Conservation (phyloP, 2,888 invertebrate genomes). For the Athrips mouffetella region DNA sequence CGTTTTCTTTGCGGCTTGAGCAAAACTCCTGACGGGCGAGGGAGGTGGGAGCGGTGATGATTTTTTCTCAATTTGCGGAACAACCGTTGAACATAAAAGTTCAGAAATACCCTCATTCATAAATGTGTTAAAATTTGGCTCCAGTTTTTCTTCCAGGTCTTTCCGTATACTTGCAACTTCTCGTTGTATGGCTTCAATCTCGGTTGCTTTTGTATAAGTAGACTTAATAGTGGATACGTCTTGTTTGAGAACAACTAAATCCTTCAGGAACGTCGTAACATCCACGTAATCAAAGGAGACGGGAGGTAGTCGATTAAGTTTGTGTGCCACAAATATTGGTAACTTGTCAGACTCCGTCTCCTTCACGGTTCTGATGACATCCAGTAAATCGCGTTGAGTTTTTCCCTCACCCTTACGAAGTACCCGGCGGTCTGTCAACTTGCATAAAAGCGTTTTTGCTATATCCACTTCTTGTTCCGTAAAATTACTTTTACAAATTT, state of each 20-base stretch:
- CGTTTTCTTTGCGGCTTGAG: too few species aligned
- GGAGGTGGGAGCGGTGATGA: too few species aligned
- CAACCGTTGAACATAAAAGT: too few species aligned
- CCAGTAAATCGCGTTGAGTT: conserved; percentile 10
- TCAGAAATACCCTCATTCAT: too few species aligned
- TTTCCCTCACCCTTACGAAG: conserved; percentile 16
- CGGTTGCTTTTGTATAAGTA: neutral
- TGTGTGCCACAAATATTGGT: conserved; percentile 19
- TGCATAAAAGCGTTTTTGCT: neutral
- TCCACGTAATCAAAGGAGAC: conserved; percentile 21
- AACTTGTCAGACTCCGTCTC: conserved; percentile 16
- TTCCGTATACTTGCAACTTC: neutral
- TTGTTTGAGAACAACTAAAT: conserved; percentile 12
- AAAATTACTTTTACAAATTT: neutral
- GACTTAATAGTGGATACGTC: neutral
- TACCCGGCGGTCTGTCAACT: neutral
- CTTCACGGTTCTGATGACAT: conserved; percentile 18
- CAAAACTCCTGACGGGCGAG: too few species aligned
- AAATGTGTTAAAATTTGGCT: too few species aligned
- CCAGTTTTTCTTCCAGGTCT: too few species aligned
- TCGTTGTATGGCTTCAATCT: neutral
- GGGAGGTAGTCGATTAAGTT: conserved; percentile 18
- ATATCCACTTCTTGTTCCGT: neutral
- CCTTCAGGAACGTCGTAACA: conserved; percentile 14
- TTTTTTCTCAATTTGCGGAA: too few species aligned